Evolutionary conservation across 2,888 invertebrate genomes (phyloP), one percentile per base, ranked within the genome.

Genomic region (Cotesia congregata): DNA sequence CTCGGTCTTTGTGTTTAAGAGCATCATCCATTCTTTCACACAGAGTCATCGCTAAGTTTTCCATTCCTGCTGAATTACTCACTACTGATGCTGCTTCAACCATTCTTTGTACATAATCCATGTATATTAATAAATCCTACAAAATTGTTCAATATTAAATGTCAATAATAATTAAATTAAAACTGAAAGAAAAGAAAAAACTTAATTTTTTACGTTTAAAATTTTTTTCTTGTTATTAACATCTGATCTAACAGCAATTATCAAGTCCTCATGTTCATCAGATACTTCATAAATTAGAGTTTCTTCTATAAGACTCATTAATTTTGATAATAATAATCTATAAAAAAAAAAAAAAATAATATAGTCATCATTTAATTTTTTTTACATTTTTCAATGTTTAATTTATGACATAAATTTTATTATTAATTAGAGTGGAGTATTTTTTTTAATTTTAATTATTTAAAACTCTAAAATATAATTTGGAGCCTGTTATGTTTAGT

Each of bases 71-170:
- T 67, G 87, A 81, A 59, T 84, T 88, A 83, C 86, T 84, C 41
- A 88, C 82, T 81, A 87, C 85, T 3, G 86, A 83, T n/a, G 85
- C 84, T 15, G 88, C 84, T 72, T 80, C 82, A 78, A 85, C 88
- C 86, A 88, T 85, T 84, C 85, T 88, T 74, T 87, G 86, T 7
- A 88, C 84, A 80, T 86, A 84, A 40, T 88, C 85, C 85, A 89
- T 84, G 73, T 86, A 86, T 3, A 80, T 81, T 64, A 85, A 78
- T 62, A 89, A 80, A 81, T 86, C 82, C 89, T 89, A 68, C 7
- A 77, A 79, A 65, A 67, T 80, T 76, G 72, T 72, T 70, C 41
- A 72, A 64, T 72, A 72, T 72, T 50, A 64, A 64, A 74, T 30
- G 30, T 30, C 30, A 30, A 30, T 30, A 30, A 30, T 30, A 30